Evolutionary conservation across 2,888 invertebrate genomes (phyloP), one percentile per base, ranked within the genome.

Genomic region (Cephonodes hylas): DNA sequence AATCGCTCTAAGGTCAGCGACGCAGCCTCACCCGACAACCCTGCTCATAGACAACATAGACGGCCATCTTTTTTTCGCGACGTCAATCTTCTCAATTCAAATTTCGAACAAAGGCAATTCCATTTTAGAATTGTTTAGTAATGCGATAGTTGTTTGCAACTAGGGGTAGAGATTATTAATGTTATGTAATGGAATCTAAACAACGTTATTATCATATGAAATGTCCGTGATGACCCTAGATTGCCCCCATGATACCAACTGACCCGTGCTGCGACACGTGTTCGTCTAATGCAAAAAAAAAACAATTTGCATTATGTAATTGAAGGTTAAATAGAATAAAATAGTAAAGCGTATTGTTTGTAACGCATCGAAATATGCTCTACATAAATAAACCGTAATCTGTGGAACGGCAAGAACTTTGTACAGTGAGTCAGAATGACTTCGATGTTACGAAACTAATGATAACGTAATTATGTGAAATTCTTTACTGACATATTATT

Each of bases 1-100:
- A 75, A 79, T 77, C 78, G 76, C 76, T 73, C 20, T 66, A 63
- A 75, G 72, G 83, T 83, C 84, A 85, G 84, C 76, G 64, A 59
- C 56, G 27, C n/a, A n/a, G n/a, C n/a, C n/a, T n/a, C n/a, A 18
- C 31, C 10, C 27, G 23, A 25, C 46, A 53, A 31, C 18, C 53
- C 53, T 31, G 10, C 18, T 18, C 53, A 53, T 53, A 53, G 53
- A 53, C 53, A 53, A 27, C 31, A 53, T 22, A 45, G 45, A 45
- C 45, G 22, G 22, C 45, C 44, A 44, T 44, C 15, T 27, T 18
- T 31, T 27, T 31, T 23, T 23, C 15, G 27, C 53, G n/a, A n/a
- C n/a, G 27, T 31, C 38, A 53, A 53, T 31, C 53, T 53, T 31
- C 27, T 31, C 53, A 31, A 31, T 53, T 53, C 53, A 20, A 53